A percentile compares a stretch with the other conserved stretches of the same genome.
phyloP scores from a whole-genome alignment of 2,888 invertebrate species.

The Patella pellucida region DNA sequence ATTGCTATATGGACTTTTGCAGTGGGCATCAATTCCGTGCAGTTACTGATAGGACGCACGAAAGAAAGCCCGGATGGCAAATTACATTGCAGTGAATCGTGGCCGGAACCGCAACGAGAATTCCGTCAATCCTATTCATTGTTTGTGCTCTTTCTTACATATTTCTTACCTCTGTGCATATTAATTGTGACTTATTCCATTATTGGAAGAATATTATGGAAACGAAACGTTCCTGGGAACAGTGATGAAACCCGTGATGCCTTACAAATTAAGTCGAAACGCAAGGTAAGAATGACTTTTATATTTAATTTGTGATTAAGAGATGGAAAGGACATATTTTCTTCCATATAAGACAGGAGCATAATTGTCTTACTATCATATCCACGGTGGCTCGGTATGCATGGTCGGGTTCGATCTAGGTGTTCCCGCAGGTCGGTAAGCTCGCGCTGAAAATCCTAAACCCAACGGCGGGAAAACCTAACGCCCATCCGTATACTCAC shows the following conservation, averaged over 20 bases:
- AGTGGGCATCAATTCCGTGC: constrained; percentile 66
- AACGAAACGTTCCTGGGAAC: constrained; percentile 72
- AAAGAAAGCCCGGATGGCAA: constrained; percentile 30
- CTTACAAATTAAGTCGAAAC: constrained; percentile 70
- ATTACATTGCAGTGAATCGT: constrained; percentile 50
- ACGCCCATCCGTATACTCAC: too few relatives aligned
- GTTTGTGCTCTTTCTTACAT: constrained; percentile 59
- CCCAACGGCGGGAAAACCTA: too few relatives aligned
- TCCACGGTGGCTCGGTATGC: too few relatives aligned
- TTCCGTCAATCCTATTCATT: constrained; percentile 52
- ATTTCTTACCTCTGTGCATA: constrained; percentile 69
- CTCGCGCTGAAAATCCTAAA: too few relatives aligned
- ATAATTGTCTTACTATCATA: too few relatives aligned
- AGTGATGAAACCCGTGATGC: constrained; percentile 71
- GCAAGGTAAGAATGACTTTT: constrained; percentile 63
- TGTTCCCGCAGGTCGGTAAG: too few relatives aligned
- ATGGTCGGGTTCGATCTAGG: too few relatives aligned
- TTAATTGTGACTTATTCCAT: constrained; percentile 72
- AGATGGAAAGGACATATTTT: too few relatives aligned
- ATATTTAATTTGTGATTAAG: too few relatives aligned
- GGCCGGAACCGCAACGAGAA: constrained; percentile 54
- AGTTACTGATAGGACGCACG: constrained; percentile 63
- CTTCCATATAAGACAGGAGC: too few relatives aligned
- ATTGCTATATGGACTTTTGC: constrained; percentile 71
- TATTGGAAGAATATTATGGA: constrained; percentile 71